phyloP scores from a whole-genome alignment of 2,113 vertebrate genomes.

The Suricata suricatta region DNA sequence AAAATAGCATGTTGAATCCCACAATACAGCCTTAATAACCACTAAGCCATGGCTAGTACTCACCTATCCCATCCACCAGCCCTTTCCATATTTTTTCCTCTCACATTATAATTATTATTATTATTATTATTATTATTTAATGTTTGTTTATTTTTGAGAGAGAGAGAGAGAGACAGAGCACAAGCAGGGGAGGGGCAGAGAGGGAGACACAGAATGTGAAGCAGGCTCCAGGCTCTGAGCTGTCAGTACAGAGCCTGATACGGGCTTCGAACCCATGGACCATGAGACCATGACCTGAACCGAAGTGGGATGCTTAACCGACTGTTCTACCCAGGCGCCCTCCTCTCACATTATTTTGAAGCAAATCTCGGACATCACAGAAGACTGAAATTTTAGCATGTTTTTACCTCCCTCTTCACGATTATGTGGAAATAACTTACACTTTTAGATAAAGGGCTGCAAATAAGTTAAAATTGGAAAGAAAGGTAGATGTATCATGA shows the following conservation, averaged over 20 bases:
- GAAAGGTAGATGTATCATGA: not conserved
- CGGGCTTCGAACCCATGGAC: no score
- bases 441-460: not conserved
- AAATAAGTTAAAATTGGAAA: not conserved
- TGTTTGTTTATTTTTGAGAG: no score
- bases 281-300: not conserved
- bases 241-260: no score
- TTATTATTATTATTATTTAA: no score
- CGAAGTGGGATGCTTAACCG: not conserved
- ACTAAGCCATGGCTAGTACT: not conserved
- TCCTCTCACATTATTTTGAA: constrained; percentile 24
- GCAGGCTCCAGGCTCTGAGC: no score
- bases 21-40: not conserved
- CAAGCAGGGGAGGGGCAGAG: no score
- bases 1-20: not conserved
- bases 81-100: not conserved
- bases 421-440: not conserved
- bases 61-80: no score
- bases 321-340: not conserved
- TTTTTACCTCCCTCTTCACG: not conserved
- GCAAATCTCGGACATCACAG: not conserved
- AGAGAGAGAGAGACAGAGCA: no score
- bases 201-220: no score
- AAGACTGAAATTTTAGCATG: not conserved
- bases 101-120: no score